phyloP scores from a whole-genome alignment of 2,888 invertebrate genomes.

The Chesias legatella region DNA sequence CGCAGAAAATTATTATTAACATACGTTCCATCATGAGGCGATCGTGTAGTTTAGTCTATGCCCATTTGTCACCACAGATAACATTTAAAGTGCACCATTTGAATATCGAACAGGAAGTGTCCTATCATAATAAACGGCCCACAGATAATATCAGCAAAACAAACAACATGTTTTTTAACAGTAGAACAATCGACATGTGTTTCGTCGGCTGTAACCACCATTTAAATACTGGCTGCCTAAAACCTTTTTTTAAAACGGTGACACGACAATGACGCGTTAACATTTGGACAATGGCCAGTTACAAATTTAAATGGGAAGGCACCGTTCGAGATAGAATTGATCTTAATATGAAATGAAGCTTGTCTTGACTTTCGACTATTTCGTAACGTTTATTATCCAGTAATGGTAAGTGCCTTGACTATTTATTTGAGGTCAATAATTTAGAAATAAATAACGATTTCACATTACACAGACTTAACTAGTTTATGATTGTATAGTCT shows the following conservation, averaged over 20 bases:
- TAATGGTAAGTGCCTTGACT: too few relatives aligned
- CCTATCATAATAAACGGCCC: constrained; percentile 32
- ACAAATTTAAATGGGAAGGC: constrained; percentile 59
- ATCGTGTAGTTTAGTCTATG: constrained; percentile 13
- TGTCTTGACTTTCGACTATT: constrained; percentile 17
- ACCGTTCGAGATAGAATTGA: constrained; percentile 39
- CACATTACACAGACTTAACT: too few relatives aligned
- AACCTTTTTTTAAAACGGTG: constrained; percentile 64
- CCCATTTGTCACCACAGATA: constrained; percentile 16
- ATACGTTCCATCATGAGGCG: not conserved
- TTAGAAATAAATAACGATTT: too few relatives aligned
- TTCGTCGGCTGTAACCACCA: constrained; percentile 68
- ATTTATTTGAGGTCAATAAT: too few relatives aligned
- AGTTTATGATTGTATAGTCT: too few relatives aligned
- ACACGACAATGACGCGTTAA: constrained; percentile 74
- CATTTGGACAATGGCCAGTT: constrained; percentile 64
- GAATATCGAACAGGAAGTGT: constrained; percentile 28
- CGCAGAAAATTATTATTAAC: too few relatives aligned
- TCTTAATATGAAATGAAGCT: constrained; percentile 25
- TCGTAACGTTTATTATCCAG: not conserved
- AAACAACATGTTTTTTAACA: constrained; percentile 58
- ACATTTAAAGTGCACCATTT: constrained; percentile 14
- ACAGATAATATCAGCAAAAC: constrained; percentile 50
- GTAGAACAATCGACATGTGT: constrained; percentile 67
- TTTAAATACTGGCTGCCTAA: constrained; percentile 58